phyloP scores from a whole-genome alignment of 2,797 vertebrate genomes.

The Aldrovandia affinis region DNA sequence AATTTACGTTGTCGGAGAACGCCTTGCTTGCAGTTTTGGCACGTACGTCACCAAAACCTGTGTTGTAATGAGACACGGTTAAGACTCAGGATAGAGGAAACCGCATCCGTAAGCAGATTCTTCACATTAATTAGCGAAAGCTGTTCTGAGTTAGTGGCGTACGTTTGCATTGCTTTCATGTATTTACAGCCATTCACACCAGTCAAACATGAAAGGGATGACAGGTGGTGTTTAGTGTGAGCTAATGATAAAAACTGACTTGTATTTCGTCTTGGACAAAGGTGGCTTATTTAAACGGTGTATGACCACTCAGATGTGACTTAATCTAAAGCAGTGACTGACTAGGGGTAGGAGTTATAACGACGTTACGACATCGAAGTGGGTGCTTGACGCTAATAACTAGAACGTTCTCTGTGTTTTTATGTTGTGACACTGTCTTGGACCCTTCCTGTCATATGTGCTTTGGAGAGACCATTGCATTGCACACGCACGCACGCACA shows the following conservation, averaged over 20 bases:
- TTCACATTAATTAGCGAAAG: constrained; percentile 23
- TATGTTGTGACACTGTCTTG: not conserved
- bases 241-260: constrained; percentile 28
- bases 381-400: not conserved
- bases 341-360: not conserved
- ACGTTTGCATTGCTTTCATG: constrained; percentile 13
- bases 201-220: constrained; percentile 25
- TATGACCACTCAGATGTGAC: not conserved
- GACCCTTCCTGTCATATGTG: not conserved
- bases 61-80: not conserved
- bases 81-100: constrained; percentile 8
- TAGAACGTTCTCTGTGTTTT: not conserved
- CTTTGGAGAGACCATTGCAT: not conserved
- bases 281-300: not conserved
- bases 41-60: constrained; percentile 15
- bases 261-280: not conserved
- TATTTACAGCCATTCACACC: constrained; percentile 22
- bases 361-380: not conserved
- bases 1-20: not conserved
- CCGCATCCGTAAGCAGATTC: constrained; percentile 22
- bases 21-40: constrained; percentile 11
- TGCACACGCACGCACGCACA: not conserved
- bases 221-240: constrained; percentile 26
- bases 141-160: not conserved
- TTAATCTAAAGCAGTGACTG: not conserved